Evolutionary conservation across 2,113 vertebrate genomes (phyloP).

Genomic region (Pampusana beccarii): DNA sequence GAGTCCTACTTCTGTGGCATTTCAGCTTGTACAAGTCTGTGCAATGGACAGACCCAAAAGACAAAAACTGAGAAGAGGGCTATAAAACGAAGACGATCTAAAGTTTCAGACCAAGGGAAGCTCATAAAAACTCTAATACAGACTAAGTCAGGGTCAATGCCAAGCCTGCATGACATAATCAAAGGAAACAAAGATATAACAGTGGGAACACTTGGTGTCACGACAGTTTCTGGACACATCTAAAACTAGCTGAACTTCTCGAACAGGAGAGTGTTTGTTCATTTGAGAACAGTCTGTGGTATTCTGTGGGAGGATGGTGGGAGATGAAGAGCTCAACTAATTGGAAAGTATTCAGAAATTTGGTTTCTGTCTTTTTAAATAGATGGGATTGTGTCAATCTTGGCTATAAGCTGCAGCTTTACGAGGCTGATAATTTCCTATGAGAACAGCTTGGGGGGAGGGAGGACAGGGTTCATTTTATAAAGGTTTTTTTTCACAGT

Average conservation of each 20-base stretch:
- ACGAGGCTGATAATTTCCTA: constrained; percentile 72
- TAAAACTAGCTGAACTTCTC: constrained; percentile 74
- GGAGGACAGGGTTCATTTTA: constrained; percentile 70
- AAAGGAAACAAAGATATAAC: constrained; percentile 92
- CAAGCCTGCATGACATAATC: constrained; percentile 92
- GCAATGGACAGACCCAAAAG: constrained; percentile 85
- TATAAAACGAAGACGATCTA: constrained; percentile 87
- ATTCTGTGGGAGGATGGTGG: constrained; percentile 60
- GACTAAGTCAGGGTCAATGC: constrained; percentile 83
- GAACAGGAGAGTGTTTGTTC: constrained; percentile 70
- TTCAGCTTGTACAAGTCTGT: constrained; percentile 81
- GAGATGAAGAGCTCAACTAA: constrained; percentile 60
- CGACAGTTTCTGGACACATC: constrained; percentile 88
- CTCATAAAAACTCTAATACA: constrained; percentile 85
- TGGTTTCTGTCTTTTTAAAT: constrained; percentile 70
- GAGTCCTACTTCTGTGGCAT: constrained; percentile 89
- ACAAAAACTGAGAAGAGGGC: constrained; percentile 91
- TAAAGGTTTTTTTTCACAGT: constrained; percentile 78
- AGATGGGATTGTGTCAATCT: constrained; percentile 74
- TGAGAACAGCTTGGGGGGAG: constrained; percentile 57
- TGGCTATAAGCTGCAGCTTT: constrained; percentile 71
- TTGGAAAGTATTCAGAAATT: constrained; percentile 75
- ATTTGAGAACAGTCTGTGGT: constrained; percentile 76
- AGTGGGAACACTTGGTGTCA: constrained; percentile 89
- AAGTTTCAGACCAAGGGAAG: constrained; percentile 85